These are phyloP conservation scores for Rallus limicola DNA, from an alignment of 2,113 vertebrate species.

Conservation along the genomic window DNA sequence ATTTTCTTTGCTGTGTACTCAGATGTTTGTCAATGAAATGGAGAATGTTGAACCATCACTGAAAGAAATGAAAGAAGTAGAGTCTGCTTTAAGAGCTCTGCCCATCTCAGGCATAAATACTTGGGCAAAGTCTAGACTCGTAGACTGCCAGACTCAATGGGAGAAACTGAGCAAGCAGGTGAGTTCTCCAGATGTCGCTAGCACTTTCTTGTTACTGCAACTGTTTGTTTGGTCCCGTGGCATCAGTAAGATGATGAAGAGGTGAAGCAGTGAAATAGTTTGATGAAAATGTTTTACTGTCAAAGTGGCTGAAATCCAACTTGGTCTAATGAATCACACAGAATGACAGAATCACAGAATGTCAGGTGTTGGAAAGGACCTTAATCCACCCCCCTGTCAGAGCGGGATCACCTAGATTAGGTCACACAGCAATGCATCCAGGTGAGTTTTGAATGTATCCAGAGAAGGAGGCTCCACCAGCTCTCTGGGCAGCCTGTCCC, in stretches of 20 bases:
- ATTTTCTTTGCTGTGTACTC: slow-evolving; percentile 34
- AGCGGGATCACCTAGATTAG: no score
- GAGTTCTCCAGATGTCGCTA: background rate
- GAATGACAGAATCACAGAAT: background rate
- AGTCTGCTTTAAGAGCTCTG: slow-evolving; percentile 77
- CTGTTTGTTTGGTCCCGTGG: background rate
- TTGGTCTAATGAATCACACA: background rate
- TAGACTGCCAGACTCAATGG: slow-evolving; percentile 81
- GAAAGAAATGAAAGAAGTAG: slow-evolving; percentile 88
- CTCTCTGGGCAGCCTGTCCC: no score
- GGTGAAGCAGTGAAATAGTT: background rate
- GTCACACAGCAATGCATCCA: no score
- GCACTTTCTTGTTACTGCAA: background rate
- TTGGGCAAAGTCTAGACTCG: slow-evolving; percentile 82
- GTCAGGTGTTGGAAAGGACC: no score
- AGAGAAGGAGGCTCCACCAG: no score
- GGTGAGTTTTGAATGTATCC: no score
- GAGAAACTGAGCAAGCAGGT: slow-evolving; percentile 90
- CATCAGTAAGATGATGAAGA: background rate
- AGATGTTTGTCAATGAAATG: slow-evolving; percentile 84
- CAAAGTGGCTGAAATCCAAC: background rate
- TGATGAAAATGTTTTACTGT: background rate
- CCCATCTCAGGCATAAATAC: slow-evolving; percentile 77
- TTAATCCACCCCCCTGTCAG: no score
- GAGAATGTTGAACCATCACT: slow-evolving; percentile 83